Conservation (phyloP, 2,797 vertebrate genomes). For the Cetoscarus ocellatus region DNA sequence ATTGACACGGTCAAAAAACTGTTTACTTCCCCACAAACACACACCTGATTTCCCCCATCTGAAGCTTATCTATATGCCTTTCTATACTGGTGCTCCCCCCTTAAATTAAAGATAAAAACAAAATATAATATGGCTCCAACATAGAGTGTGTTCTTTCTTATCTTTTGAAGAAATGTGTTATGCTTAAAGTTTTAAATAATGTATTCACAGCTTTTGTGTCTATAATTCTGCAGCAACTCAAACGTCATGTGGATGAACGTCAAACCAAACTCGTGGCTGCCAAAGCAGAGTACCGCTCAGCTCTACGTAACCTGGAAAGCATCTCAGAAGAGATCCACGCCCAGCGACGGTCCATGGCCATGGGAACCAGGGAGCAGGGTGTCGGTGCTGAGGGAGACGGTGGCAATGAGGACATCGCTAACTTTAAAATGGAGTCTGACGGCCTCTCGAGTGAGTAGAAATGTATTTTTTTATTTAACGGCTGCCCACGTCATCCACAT, state of each 20-base stretch:
- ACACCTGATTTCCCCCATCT: no score
- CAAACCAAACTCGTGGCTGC: conserved; percentile 91
- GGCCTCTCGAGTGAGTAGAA: conserved; percentile 90
- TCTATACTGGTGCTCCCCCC: no score
- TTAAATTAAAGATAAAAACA: no score
- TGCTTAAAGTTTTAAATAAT: no score
- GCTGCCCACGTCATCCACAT: background rate
- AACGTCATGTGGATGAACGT: conserved; percentile 91
- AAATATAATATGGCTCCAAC: no score
- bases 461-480: background rate
- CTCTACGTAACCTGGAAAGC: conserved; percentile 93
- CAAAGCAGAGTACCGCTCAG: conserved; percentile 92
- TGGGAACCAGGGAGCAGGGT: conserved; percentile 92
- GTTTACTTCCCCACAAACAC: no score
- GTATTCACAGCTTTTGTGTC: no score
- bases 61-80: no score
- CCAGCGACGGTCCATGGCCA: conserved; percentile 89
- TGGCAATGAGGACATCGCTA: conserved; percentile 83
- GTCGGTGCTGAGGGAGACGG: conserved; percentile 92
- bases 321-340: conserved; percentile 98
- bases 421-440: conserved; percentile 89
- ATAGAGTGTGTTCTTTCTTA: no score
- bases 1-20: no score
- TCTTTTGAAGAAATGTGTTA: no score
- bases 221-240: conserved; percentile 87